phyloP scores from a whole-genome alignment of 2,797 vertebrate species.

The Hemitrygon akajei region DNA sequence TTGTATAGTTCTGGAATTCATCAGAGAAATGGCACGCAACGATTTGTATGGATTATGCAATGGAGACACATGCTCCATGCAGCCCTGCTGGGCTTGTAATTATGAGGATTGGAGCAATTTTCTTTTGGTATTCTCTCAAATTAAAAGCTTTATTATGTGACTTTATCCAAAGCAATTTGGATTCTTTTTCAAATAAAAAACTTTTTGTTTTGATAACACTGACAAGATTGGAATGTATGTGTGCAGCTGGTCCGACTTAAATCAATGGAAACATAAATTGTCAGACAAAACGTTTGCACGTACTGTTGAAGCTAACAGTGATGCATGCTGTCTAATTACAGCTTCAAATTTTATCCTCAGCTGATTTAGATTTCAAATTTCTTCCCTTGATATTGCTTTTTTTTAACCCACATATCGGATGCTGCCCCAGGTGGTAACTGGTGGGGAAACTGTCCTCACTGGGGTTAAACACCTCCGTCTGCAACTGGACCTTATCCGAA shows the following conservation, averaged over 20 bases:
- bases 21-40: constrained; percentile 25
- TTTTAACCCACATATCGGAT: too few relatives aligned
- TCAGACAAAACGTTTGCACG: constrained; percentile 2
- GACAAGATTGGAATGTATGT: neutral
- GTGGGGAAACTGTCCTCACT: too few relatives aligned
- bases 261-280: constrained; percentile 5
- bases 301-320: neutral
- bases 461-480: too few relatives aligned
- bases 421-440: too few relatives aligned
- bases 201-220: neutral
- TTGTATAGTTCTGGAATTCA: constrained; percentile 26
- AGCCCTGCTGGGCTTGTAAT: neutral
- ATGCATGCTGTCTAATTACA: neutral
- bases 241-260: constrained; percentile 11
- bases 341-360: neutral
- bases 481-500: too few relatives aligned
- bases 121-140: neutral
- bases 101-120: neutral
- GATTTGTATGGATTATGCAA: constrained; percentile 19
- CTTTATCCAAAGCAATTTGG: neutral
- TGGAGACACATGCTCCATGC: neutral
- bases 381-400: neutral
- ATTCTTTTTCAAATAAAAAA: neutral
- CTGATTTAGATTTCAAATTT: neutral
- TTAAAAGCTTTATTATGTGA: neutral